phyloP scores from a whole-genome alignment of 2,113 vertebrate species.

The Dolichotis patagonum region DNA sequence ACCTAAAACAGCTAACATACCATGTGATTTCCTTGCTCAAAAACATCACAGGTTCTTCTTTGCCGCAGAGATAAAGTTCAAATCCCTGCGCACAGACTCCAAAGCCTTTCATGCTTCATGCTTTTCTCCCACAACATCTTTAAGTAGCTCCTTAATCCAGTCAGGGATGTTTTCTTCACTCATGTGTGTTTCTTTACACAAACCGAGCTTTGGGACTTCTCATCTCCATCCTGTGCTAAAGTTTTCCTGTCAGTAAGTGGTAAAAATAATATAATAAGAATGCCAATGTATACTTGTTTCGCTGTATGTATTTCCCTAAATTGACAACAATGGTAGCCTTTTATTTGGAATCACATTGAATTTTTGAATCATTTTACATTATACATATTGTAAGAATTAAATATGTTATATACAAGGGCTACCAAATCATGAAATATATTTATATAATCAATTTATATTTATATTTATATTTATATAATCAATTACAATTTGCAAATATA shows the following conservation, averaged over 20 bases:
- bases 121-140: background rate
- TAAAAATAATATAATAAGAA: background rate
- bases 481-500: constrained; percentile 1
- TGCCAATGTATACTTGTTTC: background rate
- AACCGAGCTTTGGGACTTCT: background rate
- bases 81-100: background rate
- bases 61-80: constrained; percentile 12
- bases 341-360: background rate
- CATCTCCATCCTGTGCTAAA: background rate
- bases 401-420: background rate
- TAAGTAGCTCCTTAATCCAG: constrained; percentile 24
- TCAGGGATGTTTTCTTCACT: background rate
- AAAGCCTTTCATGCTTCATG: constrained; percentile 48
- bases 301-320: background rate
- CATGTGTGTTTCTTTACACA: background rate
- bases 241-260: background rate
- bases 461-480: background rate
- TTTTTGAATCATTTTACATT: constrained; percentile 36
- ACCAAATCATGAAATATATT: no score
- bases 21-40: background rate
- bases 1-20: background rate
- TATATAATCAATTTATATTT: background rate
- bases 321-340: background rate
- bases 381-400: background rate
- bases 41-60: constrained; percentile 14